Evolutionary conservation across 2,797 vertebrate species (phyloP).

Genomic region (Myotis planiceps): DNA sequence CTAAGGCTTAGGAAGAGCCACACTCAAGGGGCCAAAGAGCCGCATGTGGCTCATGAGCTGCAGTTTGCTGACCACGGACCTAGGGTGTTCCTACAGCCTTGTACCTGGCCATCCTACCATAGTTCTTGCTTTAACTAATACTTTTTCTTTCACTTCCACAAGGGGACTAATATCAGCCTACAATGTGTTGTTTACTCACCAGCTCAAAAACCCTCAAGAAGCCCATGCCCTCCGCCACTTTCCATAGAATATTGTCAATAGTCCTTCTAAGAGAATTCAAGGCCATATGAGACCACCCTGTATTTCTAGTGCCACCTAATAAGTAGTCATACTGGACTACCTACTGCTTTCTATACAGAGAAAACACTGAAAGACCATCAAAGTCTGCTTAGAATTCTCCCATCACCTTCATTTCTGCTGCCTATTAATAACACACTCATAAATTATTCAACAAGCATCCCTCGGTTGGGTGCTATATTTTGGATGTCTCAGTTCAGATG

Average conservation of each 20-base stretch:
- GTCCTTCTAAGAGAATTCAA: neutral
- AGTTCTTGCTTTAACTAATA: neutral
- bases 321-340: neutral
- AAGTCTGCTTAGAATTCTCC: conserved; percentile 3
- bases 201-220: neutral
- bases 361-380: conserved; percentile 17
- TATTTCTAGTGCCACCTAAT: conserved; percentile 1
- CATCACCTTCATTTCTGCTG: conserved; percentile 10
- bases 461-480: neutral
- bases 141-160: neutral
- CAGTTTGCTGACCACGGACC: too few relatives aligned
- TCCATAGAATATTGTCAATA: neutral
- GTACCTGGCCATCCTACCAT: neutral
- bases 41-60: too few relatives aligned
- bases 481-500: neutral
- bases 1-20: too few relatives aligned
- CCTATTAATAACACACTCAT: conserved; percentile 22
- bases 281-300: neutral
- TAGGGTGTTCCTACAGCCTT: neutral
- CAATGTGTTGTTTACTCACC: neutral
- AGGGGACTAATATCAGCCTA: neutral
- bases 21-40: too few relatives aligned
- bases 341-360: neutral
- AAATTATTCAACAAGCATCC: neutral
- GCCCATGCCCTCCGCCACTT: neutral